A percentile compares a stretch with the other conserved stretches of the same genome.
Evolutionary conservation across 2,113 vertebrate species (phyloP).

Genomic region (Ellobius talpinus): DNA sequence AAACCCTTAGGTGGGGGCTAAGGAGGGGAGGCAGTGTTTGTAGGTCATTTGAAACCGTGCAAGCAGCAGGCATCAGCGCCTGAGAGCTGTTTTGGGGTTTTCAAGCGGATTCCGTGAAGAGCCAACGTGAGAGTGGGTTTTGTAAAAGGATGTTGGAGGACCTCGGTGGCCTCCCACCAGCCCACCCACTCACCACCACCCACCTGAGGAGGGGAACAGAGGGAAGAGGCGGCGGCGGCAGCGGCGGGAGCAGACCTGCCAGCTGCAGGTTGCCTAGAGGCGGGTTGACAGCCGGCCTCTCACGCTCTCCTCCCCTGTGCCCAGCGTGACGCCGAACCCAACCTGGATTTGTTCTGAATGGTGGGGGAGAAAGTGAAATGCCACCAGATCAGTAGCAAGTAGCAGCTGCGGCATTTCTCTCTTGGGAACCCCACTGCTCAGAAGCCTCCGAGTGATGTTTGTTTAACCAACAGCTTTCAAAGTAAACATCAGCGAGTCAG

Average conservation of each 20-base stretch:
- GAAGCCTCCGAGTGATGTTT: constrained; percentile 78
- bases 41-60: constrained; percentile 5
- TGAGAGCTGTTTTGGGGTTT: not conserved
- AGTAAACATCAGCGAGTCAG: constrained; percentile 70
- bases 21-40: not conserved
- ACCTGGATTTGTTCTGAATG: constrained; percentile 61
- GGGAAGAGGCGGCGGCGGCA: not conserved
- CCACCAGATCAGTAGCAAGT: constrained; percentile 74
- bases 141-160: not conserved
- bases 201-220: constrained; percentile 1
- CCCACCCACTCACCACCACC: not conserved
- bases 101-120: constrained; percentile 1
- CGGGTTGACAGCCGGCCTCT: not conserved
- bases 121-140: not conserved
- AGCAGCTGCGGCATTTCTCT: constrained; percentile 78
- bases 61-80: not conserved
- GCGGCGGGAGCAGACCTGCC: constrained; percentile 47
- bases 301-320: not conserved
- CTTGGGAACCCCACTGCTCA: constrained; percentile 74
- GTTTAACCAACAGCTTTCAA: constrained; percentile 83
- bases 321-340: constrained; percentile 54
- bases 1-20: not conserved
- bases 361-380: constrained; percentile 61
- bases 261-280: constrained; percentile 27
- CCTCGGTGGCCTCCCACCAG: not conserved